A percentile compares a stretch with the other conserved stretches of the same genome.
phyloP scores from a whole-genome alignment of 2,888 invertebrate genomes.

The Agrochola lota region DNA sequence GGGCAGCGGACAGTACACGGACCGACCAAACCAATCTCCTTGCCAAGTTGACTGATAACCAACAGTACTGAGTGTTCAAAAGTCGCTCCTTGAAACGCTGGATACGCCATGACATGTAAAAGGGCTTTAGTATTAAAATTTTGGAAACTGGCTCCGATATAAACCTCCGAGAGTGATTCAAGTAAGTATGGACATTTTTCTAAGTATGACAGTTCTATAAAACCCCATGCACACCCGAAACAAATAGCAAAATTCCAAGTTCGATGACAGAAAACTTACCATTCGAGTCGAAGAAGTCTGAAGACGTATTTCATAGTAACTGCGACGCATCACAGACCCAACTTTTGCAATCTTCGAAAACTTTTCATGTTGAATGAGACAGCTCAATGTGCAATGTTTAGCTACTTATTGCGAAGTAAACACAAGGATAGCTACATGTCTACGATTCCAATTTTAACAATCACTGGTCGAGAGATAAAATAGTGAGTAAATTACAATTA shows the following conservation, averaged over 20 bases:
- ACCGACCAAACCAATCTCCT: conserved; percentile 69
- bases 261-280: conserved; percentile 80
- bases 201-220: conserved; percentile 62
- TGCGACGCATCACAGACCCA: conserved; percentile 67
- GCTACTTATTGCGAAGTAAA: conserved; percentile 54
- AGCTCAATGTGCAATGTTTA: conserved; percentile 58
- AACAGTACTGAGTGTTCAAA: conserved; percentile 38
- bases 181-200: conserved; percentile 50
- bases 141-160: conserved; percentile 64
- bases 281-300: conserved; percentile 66
- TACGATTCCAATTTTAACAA: conserved; percentile 54
- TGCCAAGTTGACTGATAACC: conserved; percentile 54
- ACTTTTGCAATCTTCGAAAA: conserved; percentile 74
- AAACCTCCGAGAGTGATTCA: conserved; percentile 65
- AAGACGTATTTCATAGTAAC: conserved; percentile 64
- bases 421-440: conserved; percentile 45
- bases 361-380: conserved; percentile 70
- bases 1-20: conserved; percentile 55
- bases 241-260: conserved; percentile 72
- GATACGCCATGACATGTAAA: conserved; percentile 55
- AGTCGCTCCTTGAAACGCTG: conserved; percentile 57
- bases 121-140: conserved; percentile 62
- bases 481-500: conserved; percentile 42
- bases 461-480: conserved; percentile 43
- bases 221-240: conserved; percentile 79